Conservation (phyloP, 2,888 invertebrate species). For the Caradrina clavipalpis region DNA sequence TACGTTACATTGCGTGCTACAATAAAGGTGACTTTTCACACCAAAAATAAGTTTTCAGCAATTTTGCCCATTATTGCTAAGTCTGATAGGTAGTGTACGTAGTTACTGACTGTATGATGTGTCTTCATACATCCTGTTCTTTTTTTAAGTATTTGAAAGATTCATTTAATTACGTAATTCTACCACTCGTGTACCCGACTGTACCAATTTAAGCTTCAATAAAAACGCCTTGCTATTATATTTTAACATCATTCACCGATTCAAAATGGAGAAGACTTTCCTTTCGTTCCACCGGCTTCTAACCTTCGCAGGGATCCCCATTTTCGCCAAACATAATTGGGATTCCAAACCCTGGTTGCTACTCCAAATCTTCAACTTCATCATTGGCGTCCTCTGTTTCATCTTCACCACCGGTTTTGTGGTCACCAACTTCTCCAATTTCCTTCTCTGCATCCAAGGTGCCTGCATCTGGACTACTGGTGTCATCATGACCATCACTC, state of each 20-base stretch:
- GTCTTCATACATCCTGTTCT: too few species aligned
- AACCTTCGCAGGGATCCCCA: slow-evolving; percentile 78
- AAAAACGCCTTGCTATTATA: slow-evolving; percentile 55
- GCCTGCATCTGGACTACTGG: slow-evolving; percentile 86
- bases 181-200: slow-evolving; percentile 38
- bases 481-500: slow-evolving; percentile 81
- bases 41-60: too few species aligned
- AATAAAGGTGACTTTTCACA: too few species aligned
- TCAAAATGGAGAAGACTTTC: slow-evolving; percentile 79
- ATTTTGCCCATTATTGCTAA: too few species aligned
- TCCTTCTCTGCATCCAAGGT: slow-evolving; percentile 80
- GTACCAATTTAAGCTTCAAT: slow-evolving; percentile 65
- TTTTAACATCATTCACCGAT: slow-evolving; percentile 41
- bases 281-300: slow-evolving; percentile 77
- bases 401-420: slow-evolving; percentile 82
- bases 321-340: slow-evolving; percentile 79
- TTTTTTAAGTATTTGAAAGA: too few species aligned
- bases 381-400: slow-evolving; percentile 77
- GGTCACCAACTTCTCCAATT: slow-evolving; percentile 68
- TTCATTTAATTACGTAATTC: not conserved
- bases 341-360: slow-evolving; percentile 75
- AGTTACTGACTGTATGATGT: too few species aligned
- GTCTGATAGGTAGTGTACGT: too few species aligned
- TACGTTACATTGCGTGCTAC: too few species aligned
- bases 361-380: slow-evolving; percentile 78